These are phyloP conservation scores for Nematolebias whitei DNA, from an alignment of 2,113 vertebrate species.

Conservation along the genomic window DNA sequence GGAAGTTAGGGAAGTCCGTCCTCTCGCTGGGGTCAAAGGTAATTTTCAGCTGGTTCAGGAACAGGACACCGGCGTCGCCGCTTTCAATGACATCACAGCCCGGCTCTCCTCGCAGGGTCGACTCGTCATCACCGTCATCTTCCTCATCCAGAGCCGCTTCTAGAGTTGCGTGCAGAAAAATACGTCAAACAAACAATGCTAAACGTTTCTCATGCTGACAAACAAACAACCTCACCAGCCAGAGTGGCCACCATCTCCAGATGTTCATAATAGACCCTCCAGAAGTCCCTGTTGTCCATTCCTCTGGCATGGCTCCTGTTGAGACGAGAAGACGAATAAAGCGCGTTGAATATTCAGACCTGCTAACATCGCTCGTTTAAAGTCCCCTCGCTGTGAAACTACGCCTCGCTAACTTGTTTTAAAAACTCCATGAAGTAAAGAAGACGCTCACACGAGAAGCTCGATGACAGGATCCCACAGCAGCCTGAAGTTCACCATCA, in stretches of 20 bases:
- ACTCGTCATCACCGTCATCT: constrained; percentile 20
- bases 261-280: constrained; percentile 90
- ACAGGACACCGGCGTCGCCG: constrained; percentile 80
- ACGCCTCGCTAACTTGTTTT: no score
- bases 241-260: constrained; percentile 88
- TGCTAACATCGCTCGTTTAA: no score
- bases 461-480: constrained; percentile 95
- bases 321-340: no score
- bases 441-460: constrained; percentile 87
- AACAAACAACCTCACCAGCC: constrained; percentile 65
- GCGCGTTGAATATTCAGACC: no score
- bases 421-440: no score
- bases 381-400: no score
- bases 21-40: constrained; percentile 78
- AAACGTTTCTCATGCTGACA: neutral
- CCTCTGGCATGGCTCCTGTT: constrained; percentile 89
- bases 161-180: constrained; percentile 47
- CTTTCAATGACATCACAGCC: constrained; percentile 76
- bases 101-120: constrained; percentile 32
- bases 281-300: constrained; percentile 96
- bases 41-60: constrained; percentile 79
- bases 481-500: constrained; percentile 93
- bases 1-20: constrained; percentile 92
- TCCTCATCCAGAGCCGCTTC: constrained; percentile 86
- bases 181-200: neutral